Percentiles rank a stretch among this genome's conserved stretches.
Evolutionary conservation across 2,888 invertebrate genomes (phyloP).

Genomic region (Dryobota labecula): DNA sequence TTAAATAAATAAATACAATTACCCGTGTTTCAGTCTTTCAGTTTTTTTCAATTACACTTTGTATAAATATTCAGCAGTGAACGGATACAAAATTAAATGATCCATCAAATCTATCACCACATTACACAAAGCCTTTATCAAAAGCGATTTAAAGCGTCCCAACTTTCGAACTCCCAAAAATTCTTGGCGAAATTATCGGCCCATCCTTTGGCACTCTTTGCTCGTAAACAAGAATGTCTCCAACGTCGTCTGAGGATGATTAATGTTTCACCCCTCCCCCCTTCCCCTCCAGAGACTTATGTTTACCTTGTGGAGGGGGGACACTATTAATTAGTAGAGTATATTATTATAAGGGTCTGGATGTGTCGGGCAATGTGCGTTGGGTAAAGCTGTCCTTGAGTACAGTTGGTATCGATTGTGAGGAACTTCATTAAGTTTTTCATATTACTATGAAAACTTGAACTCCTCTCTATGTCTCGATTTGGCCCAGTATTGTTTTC

Average conservation of each 20-base stretch:
- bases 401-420: neutral
- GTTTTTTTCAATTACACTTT: no score
- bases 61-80: neutral
- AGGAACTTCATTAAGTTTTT: no score
- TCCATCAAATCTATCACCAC: conserved; percentile 9
- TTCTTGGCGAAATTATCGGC: conserved; percentile 41
- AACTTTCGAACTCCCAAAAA: conserved; percentile 37
- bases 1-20: no score
- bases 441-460: no score
- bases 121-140: conserved; percentile 16
- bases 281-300: conserved; percentile 33
- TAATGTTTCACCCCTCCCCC: conserved; percentile 63
- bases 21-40: no score
- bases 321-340: conserved; percentile 66
- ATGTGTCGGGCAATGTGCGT: conserved; percentile 4
- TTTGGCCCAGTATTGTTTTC: no score
- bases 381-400: neutral
- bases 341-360: conserved; percentile 46
- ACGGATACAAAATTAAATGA: conserved; percentile 12
- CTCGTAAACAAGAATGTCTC: conserved; percentile 63
- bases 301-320: conserved; percentile 60
- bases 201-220: conserved; percentile 45
- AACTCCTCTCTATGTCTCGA: no score
- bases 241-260: conserved; percentile 69
- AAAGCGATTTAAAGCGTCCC: conserved; percentile 4